Evolutionary conservation across 2,113 vertebrate genomes (phyloP).

Genomic region (Lasiurus borealis): DNA sequence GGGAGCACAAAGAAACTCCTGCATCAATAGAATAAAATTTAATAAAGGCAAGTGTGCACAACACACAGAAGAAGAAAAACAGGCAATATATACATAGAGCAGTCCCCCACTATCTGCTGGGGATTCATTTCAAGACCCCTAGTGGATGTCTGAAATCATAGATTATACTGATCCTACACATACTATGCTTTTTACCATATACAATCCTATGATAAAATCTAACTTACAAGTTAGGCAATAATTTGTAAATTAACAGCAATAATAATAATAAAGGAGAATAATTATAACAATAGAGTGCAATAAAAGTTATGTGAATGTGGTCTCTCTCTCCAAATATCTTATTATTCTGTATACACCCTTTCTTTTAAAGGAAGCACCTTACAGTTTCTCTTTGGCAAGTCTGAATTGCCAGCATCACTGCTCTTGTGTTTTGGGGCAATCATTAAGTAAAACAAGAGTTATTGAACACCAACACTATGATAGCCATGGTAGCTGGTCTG

Average conservation of each 20-base stretch:
- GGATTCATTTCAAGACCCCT: neutral
- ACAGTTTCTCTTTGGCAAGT: neutral
- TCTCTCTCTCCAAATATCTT: neutral
- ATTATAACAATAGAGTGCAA: neutral
- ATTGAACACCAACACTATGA: too few species aligned
- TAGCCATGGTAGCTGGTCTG: neutral
- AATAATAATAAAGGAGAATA: neutral
- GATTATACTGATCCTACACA: too few species aligned
- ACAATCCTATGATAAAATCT: neutral
- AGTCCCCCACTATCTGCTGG: neutral
- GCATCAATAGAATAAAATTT: constrained; percentile 40
- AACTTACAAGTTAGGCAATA: neutral
- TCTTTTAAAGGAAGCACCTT: neutral
- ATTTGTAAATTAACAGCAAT: neutral
- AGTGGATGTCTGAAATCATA: neutral
- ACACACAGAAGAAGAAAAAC: neutral
- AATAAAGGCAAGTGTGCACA: constrained; percentile 35
- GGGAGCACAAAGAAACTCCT: constrained; percentile 2
- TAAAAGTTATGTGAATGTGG: neutral
- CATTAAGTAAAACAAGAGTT: neutral
- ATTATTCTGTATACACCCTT: too few species aligned
- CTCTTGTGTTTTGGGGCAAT: neutral
- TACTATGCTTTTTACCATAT: neutral
- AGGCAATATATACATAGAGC: neutral
- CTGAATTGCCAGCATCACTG: neutral